phyloP scores from a whole-genome alignment of 2,113 vertebrate genomes.

The Promerops cafer region DNA sequence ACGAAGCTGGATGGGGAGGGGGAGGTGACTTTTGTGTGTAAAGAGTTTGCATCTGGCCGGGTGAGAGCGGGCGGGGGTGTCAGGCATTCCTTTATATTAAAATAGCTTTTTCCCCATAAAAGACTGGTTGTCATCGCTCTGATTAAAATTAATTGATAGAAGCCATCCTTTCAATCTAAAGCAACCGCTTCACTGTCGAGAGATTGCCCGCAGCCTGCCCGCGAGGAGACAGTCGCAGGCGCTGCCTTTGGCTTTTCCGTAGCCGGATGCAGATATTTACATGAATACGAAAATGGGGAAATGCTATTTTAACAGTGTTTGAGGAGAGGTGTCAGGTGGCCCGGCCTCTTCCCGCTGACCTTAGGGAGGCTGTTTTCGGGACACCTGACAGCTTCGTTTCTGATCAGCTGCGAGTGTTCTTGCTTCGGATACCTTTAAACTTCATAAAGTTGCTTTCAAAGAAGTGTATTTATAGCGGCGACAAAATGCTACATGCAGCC shows the following conservation, averaged over 20 bases:
- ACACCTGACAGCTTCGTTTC: not conserved
- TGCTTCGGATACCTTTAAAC: not conserved
- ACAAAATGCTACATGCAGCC: not conserved
- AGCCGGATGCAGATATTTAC: not conserved
- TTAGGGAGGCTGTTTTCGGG: not conserved
- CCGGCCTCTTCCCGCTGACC: not conserved
- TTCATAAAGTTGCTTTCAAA: constrained; percentile 32
- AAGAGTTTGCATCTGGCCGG: not conserved
- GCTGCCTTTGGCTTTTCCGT: not conserved
- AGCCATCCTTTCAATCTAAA: constrained; percentile 33
- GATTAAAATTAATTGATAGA: constrained; percentile 58
- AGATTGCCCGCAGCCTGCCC: not conserved
- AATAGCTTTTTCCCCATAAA: constrained; percentile 37
- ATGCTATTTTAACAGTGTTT: not conserved
- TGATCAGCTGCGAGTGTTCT: not conserved
- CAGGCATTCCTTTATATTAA: constrained; percentile 37
- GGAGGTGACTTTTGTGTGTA: not conserved
- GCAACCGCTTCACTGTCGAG: not conserved
- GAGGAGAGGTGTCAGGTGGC: not conserved
- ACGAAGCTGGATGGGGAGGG: not conserved
- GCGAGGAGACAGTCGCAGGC: not conserved
- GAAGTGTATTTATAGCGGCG: not conserved
- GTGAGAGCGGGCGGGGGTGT: not conserved
- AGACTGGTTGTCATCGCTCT: constrained; percentile 39
- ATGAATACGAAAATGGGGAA: not conserved